Evolutionary conservation across 2,113 vertebrate genomes (phyloP), one percentile per base, ranked within the genome.

Genomic region (Ammodytes marinus): DNA sequence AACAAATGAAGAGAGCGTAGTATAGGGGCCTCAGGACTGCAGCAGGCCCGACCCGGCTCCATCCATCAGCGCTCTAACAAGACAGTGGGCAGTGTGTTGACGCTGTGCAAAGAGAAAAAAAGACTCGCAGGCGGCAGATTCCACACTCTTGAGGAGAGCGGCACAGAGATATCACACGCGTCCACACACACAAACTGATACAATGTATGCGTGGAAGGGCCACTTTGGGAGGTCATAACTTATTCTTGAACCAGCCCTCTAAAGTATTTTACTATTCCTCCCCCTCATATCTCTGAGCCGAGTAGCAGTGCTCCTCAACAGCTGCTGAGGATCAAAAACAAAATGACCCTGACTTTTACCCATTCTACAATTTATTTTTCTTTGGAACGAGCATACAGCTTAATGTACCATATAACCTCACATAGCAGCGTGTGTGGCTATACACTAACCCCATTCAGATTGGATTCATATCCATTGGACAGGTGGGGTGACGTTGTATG

Each of bases 61-160:
- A 92, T 94, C 92, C 67, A 90, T 93, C 93, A 92, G 57, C 0
- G 42, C 77, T 52, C 61, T 89, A 92, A 93, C 88, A 86, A 92
- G 93, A 88, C 77, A 43, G 81, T 39, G 82, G 86, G 79, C 79
- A 71, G 80, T 37, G 7, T 52, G 45, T 59, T 52, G 83, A 46
- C 71, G 10, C 17, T 50, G 27, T 27, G 13, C 60, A 35, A 39
- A 75, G 82, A 78, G 63, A 85, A 58, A 50, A 67, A 69, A 58
- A 50, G 70, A 69, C 40, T 69, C 11, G 14, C 79, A 66, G 74
- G 82, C 45, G 15, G 76, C 54, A 27, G 46, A 80, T 46, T 63
- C 59, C 42, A 37, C 1, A 17, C 65, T 61, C 4, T 27, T 4
- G 37, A 52, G 54, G 59, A 50, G 45, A 65, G 46, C 9, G 76